A percentile compares a stretch with the other conserved stretches of the same genome.
Evolutionary conservation across 2,797 vertebrate species (phyloP).

Genomic region (Channallabes apus): DNA sequence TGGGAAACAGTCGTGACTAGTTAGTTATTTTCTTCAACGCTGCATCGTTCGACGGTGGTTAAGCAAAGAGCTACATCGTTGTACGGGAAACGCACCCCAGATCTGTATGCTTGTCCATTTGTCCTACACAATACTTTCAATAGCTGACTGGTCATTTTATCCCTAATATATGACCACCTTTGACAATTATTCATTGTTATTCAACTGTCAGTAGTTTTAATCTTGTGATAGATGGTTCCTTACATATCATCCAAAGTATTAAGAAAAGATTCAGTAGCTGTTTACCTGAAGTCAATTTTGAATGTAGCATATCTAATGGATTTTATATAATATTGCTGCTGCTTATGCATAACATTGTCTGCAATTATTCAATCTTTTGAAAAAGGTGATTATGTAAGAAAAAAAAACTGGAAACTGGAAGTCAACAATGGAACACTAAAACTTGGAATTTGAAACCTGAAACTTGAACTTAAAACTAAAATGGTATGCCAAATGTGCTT

Average conservation of each 20-base stretch:
- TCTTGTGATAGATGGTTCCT: background rate
- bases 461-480: background rate
- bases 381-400: background rate
- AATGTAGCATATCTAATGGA: background rate
- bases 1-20: no score
- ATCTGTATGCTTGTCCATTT: no score
- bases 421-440: background rate
- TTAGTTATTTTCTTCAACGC: no score
- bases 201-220: no score
- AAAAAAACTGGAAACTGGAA: slow-evolving; percentile 1
- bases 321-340: background rate
- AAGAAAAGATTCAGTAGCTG: background rate
- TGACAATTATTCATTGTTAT: no score
- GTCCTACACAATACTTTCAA: no score
- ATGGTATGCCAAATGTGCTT: background rate
- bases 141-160: no score
- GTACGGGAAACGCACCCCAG: no score
- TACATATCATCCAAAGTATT: background rate
- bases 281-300: background rate
- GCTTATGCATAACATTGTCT: background rate
- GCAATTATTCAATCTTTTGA: background rate
- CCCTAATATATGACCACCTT: no score
- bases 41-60: no score
- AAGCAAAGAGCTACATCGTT: no score
- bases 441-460: no score